Evolutionary conservation across 2,113 vertebrate genomes (phyloP).

Genomic region (Pterophyllum scalare): DNA sequence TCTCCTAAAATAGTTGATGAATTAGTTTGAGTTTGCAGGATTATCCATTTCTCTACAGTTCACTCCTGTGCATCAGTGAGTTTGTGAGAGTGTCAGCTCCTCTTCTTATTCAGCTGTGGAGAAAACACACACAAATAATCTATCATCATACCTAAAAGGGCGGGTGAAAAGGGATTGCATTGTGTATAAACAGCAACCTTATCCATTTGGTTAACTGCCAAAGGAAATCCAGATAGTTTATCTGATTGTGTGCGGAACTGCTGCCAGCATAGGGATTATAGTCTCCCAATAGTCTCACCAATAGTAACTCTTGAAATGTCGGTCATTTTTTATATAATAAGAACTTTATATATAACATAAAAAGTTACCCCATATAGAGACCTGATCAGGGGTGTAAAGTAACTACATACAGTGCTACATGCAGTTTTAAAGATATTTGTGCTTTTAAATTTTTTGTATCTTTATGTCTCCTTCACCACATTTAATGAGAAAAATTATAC

Average conservation of each 20-base stretch:
- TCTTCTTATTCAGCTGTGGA: not conserved
- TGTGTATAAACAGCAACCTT: not conserved
- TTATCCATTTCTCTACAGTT: constrained; percentile 32
- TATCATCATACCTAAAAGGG: not conserved
- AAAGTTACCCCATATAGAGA: too few species aligned
- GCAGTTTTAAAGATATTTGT: too few species aligned
- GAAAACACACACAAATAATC: not conserved
- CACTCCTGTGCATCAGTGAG: not conserved
- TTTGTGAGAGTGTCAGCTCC: not conserved
- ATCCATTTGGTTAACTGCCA: constrained; percentile 42
- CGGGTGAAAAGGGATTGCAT: not conserved
- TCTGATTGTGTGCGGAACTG: not conserved
- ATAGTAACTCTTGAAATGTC: not conserved
- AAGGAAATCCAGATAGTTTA: not conserved
- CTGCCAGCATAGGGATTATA: not conserved
- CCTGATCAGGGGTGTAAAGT: too few species aligned
- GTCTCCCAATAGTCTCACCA: constrained; percentile 3
- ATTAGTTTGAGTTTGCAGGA: constrained; percentile 57
- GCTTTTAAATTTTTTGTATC: too few species aligned
- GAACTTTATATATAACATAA: not conserved
- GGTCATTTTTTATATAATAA: not conserved
- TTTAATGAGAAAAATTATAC: too few species aligned
- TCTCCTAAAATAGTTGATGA: constrained; percentile 14
- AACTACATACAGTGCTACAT: too few species aligned
- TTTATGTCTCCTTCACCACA: too few species aligned